These are phyloP conservation scores for Bothrops jararaca DNA, from an alignment of 2,113 vertebrate species.

Conservation along the genomic window DNA sequence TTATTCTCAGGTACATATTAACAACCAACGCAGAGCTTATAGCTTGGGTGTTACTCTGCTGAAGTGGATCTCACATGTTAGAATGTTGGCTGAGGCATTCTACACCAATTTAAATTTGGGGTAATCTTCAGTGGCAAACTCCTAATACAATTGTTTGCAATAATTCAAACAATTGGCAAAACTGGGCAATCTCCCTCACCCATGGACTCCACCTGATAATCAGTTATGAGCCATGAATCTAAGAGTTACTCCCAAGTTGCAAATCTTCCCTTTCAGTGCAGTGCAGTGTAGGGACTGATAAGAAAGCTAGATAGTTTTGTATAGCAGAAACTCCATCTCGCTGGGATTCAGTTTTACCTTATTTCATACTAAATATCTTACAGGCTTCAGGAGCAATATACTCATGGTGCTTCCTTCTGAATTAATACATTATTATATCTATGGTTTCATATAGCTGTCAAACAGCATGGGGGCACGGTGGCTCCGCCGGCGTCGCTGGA, in stretches of 20 bases:
- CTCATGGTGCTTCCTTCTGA: neutral
- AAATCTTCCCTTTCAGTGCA: neutral
- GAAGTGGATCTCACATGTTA: neutral
- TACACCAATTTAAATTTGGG: neutral
- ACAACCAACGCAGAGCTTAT: neutral
- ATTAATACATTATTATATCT: neutral
- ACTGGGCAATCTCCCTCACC: neutral
- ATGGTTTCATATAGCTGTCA: neutral
- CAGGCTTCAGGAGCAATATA: neutral
- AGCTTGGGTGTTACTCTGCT: neutral
- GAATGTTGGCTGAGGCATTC: neutral
- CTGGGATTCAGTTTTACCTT: neutral
- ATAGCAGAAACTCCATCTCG: neutral
- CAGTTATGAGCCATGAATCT: neutral
- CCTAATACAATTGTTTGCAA: neutral
- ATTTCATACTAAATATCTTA: neutral
- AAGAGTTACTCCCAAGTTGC: neutral
- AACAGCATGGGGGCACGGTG: neutral
- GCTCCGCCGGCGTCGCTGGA: no score
- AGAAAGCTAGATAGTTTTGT: neutral
- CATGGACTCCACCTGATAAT: neutral
- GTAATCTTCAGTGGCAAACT: neutral
- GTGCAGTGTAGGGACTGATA: neutral
- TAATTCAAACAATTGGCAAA: neutral
- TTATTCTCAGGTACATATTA: neutral